Base-by-base conservation (phyloP, 2,888 invertebrate genomes). In the Osedax frankpressi region DNA sequence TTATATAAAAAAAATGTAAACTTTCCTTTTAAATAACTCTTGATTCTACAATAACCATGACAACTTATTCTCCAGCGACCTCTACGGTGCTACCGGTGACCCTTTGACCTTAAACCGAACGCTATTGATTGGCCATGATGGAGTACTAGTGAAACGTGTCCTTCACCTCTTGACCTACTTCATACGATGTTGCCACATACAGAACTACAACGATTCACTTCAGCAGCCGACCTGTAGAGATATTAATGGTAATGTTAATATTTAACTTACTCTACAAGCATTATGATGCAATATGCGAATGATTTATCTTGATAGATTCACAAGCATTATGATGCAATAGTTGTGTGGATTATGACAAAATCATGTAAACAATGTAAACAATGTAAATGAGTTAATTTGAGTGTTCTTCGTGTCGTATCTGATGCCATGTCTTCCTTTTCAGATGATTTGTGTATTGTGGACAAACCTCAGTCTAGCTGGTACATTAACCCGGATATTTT, bases 141-240 rank as follows among this genome's bases (percentile, higher is more conserved):
- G 87, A 1, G 87, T 88, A 6, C 84, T 90, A 75, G 88, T 93
- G 71, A 88, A 89, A 78, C 89, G 89, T 79, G 87, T 94, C 6
- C 86, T 94, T 3, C 88, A 88, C 75, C 89, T 92, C 44, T 85
- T 94, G 27, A 91, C 92, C 0, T 95, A 94, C 82, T 94, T 95
- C 81, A 88, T 94, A 76, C 88, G 92, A 68, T 92, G 91, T 83
- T 89, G 89, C 44, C 44, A 44, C 44, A 6, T 44, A 44, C 44
- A 44, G 44, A 44, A 44, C 11, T 44, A 11, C 19, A 75, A 77
- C 2, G 80, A 81, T 26, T 71, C 76, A 6, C 44, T 19, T 44
- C 19, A 11, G 11, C 44, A 6, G 44, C 44, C 44, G 11, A 44
- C 44, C 6, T 44, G 11, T 44, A 11, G 19, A 6, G 44, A 44